phyloP scores from a whole-genome alignment of 2,113 vertebrate genomes.

The Melospiza melodia region DNA sequence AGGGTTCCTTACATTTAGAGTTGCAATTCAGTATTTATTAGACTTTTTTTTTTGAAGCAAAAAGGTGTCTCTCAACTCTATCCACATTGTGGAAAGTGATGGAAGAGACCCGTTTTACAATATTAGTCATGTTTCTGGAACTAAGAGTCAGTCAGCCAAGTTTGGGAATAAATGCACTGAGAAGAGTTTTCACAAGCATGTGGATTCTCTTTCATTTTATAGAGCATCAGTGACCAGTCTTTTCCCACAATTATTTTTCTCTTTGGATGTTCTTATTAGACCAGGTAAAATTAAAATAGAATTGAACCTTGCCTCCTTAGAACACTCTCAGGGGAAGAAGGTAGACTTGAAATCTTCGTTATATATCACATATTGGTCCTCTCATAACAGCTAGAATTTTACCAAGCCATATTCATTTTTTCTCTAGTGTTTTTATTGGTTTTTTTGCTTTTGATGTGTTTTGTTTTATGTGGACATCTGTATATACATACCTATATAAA shows the following conservation, averaged over 20 bases:
- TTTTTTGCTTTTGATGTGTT: background rate
- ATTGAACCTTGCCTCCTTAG: background rate
- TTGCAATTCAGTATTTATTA: background rate
- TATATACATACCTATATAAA: background rate
- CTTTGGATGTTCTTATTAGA: background rate
- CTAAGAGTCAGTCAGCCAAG: background rate
- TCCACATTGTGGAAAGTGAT: background rate
- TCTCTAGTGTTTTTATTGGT: background rate
- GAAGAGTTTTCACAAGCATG: background rate
- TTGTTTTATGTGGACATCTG: background rate
- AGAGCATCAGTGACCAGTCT: background rate
- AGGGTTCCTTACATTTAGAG: background rate
- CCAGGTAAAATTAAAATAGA: background rate
- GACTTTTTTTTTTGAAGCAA: background rate
- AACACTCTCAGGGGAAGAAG: background rate
- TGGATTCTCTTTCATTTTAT: background rate
- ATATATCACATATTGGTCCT: background rate
- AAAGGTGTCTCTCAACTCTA: background rate
- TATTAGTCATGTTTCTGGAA: background rate
- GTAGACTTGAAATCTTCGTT: background rate
- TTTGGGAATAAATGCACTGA: background rate
- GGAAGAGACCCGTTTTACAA: background rate
- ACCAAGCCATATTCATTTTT: background rate
- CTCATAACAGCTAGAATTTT: background rate
- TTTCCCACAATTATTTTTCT: background rate